Conservation (phyloP, 2,113 vertebrate species). For the Oenanthe oenanthe region DNA sequence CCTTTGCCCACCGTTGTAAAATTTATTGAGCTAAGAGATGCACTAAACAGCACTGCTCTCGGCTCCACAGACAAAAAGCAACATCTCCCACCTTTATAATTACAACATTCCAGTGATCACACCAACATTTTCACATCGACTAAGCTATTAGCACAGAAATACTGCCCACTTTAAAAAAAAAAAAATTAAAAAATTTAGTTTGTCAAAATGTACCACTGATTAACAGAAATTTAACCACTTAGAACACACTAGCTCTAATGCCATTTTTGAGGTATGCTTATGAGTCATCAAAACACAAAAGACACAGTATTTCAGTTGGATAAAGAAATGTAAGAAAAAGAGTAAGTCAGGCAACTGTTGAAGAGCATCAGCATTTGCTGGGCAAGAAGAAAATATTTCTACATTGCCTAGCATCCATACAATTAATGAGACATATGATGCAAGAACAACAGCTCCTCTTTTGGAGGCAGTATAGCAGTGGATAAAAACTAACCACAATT, state of each 20-base stretch:
- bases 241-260: neutral
- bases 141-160: neutral
- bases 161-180: neutral
- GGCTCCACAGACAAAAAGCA: neutral
- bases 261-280: neutral
- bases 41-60: neutral
- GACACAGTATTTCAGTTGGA: too few species aligned
- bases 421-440: neutral
- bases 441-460: neutral
- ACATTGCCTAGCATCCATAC: neutral
- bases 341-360: neutral
- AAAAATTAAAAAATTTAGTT: neutral
- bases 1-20: neutral
- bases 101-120: neutral
- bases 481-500: neutral
- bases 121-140: neutral
- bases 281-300: neutral
- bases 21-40: neutral
- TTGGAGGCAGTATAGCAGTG: accelerated
- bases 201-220: neutral
- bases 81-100: neutral
- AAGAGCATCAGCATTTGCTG: neutral
- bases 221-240: neutral
- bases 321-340: neutral
- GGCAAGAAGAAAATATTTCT: neutral